Conservation (phyloP, 2,113 vertebrate genomes). For the Penelope pileata region DNA sequence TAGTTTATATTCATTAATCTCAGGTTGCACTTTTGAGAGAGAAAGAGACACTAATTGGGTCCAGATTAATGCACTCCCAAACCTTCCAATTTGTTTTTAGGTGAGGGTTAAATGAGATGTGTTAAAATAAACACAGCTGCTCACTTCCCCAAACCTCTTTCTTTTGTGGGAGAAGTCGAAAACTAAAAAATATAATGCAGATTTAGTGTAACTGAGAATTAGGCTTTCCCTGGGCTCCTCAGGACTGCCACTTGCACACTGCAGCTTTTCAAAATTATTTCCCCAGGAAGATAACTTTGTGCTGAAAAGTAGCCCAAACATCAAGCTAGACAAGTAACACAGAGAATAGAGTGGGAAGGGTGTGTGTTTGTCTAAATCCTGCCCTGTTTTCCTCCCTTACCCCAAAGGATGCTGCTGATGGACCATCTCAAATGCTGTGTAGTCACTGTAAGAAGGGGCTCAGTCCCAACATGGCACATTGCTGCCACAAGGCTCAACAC, state of each 20-base stretch:
- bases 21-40: conserved; percentile 77
- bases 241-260: not conserved
- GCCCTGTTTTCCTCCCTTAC: not conserved
- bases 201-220: not conserved
- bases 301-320: not conserved
- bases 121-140: conserved; percentile 77
- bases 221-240: not conserved
- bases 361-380: not conserved
- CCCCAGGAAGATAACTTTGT: not conserved
- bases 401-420: not conserved
- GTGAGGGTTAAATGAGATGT: conserved; percentile 72
- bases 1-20: conserved; percentile 80
- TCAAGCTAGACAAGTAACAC: not conserved
- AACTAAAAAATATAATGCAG: not conserved
- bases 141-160: conserved; percentile 25
- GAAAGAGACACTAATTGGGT: conserved; percentile 75
- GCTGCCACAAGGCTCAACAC: not conserved
- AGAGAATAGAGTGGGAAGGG: not conserved
- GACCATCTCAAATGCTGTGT: not conserved
- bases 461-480: not conserved
- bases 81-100: conserved; percentile 75
- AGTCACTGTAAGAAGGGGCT: not conserved
- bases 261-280: not conserved
- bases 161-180: not conserved
- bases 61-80: conserved; percentile 82